Percentiles rank a stretch among this genome's conserved stretches.
Evolutionary conservation across 92 coral and sea anemone species (phyloP).

Genomic region (Bergia puertoricense): DNA sequence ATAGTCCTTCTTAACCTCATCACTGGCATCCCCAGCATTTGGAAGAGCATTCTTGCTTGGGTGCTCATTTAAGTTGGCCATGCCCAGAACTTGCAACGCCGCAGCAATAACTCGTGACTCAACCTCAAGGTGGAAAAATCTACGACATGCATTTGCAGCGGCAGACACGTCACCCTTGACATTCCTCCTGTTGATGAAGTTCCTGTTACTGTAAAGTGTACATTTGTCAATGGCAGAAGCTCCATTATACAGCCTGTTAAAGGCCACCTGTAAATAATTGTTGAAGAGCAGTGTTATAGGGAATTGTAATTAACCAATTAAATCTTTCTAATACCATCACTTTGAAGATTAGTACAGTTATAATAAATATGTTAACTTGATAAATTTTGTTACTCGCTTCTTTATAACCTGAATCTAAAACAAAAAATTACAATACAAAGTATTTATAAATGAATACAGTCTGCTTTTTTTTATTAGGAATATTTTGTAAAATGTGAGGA

Average conservation of each 20-base stretch:
- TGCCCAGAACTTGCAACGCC: conserved; percentile 39
- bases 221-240: conserved; percentile 79
- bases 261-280: conserved; percentile 49
- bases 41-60: conserved; percentile 34
- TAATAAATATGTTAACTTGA: too few relatives aligned
- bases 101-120: conserved; percentile 50
- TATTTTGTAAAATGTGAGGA: too few relatives aligned
- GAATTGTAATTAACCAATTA: too few relatives aligned
- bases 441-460: too few relatives aligned
- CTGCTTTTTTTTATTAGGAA: too few relatives aligned
- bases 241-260: conserved; percentile 57
- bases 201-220: conserved; percentile 73
- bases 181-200: conserved; percentile 68
- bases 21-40: conserved; percentile 8
- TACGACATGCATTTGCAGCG: conserved; percentile 76
- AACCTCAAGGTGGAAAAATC: conserved; percentile 70
- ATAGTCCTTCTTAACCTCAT: conserved; percentile 28
- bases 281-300: too few relatives aligned
- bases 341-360: too few relatives aligned
- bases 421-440: too few relatives aligned
- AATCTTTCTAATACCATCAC: too few relatives aligned
- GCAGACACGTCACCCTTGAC: conserved; percentile 73
- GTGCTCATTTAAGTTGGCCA: conserved; percentile 25
- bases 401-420: too few relatives aligned
- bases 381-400: too few relatives aligned